These are phyloP conservation scores for Elysia crispata DNA, from an alignment of 2,888 invertebrate genomes.

Conservation along the genomic window DNA sequence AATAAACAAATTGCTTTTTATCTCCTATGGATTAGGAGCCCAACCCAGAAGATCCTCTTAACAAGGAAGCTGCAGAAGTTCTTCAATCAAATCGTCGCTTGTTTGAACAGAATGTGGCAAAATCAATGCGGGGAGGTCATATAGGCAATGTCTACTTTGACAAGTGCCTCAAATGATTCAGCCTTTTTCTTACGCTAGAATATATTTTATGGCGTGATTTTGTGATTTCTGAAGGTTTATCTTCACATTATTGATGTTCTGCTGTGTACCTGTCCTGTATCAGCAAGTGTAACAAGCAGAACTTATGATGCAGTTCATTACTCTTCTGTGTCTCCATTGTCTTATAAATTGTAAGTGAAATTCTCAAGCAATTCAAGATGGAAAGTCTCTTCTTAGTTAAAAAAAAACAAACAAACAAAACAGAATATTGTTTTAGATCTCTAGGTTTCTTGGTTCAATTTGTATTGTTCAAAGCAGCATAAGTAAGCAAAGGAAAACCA, in stretches of 20 bases:
- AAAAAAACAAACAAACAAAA: too few relatives aligned
- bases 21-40: constrained; percentile 84
- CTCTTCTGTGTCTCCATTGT: too few relatives aligned
- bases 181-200: neutral
- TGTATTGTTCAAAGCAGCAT: too few relatives aligned
- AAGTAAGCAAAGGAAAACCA: too few relatives aligned
- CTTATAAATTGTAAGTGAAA: too few relatives aligned
- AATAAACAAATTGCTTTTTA: too few relatives aligned
- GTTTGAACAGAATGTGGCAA: constrained; percentile 96
- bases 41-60: constrained; percentile 98
- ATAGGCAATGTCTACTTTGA: constrained; percentile 96
- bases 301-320: too few relatives aligned
- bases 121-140: constrained; percentile 97
- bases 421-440: too few relatives aligned
- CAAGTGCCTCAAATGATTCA: constrained; percentile 84
- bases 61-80: constrained; percentile 98
- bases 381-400: too few relatives aligned
- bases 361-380: too few relatives aligned
- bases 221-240: neutral
- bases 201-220: constrained; percentile 3
- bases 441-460: too few relatives aligned
- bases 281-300: too few relatives aligned
- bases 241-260: neutral
- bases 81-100: constrained; percentile 93
- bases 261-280: constrained; percentile 12